Evolutionary conservation across 2,113 vertebrate species (phyloP), one percentile per base, ranked within the genome.

Genomic region (Clupea harengus): DNA sequence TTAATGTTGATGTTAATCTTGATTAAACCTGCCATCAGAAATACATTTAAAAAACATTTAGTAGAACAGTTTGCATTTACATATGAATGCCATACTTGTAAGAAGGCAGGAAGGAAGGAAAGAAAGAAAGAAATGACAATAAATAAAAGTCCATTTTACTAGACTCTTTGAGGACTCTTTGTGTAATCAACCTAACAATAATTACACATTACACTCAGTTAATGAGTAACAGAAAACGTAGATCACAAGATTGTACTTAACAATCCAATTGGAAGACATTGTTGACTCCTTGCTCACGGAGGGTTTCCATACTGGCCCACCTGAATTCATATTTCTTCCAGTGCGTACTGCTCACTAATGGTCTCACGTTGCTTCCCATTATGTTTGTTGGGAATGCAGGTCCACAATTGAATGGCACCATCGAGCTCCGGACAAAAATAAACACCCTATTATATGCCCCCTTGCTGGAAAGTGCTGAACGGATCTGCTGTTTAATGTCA

Each of bases 401-500:
- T 22, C 18, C 20, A 60, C 54, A 60, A 6, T 6, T 60, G 54
- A 44, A 78, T 78, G 72, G 28, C 10, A 13, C 28, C 28, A 78
- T 9, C 13, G 4, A 78, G 13, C 72, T 32, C 28, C 15, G 72
- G 72, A 78, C 28, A 32, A 78, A 78, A 78, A 78, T 78, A 78
- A 78, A 78, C 72, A 78, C 10, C 11, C 72, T 11, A 78, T 78
- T 78, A 44, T 78, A 78, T 57, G 28, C 32, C 17, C 46, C 45
- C 84, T 45, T 17, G 44, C 86, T 82, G 64, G 22, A 46, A 82
- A 15, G 17, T 67, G 13, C 32, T 67, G 39, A 82, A 82, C 50
- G 49, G 52, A 85, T 32, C 78, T 50, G 80, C 45, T 28, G 22
- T 75, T 75, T 44, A 86, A 86, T 57, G 72, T 52, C 83, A 81